Evolutionary conservation across 2,888 invertebrate genomes (phyloP).

Genomic region (Acleris cristana): DNA sequence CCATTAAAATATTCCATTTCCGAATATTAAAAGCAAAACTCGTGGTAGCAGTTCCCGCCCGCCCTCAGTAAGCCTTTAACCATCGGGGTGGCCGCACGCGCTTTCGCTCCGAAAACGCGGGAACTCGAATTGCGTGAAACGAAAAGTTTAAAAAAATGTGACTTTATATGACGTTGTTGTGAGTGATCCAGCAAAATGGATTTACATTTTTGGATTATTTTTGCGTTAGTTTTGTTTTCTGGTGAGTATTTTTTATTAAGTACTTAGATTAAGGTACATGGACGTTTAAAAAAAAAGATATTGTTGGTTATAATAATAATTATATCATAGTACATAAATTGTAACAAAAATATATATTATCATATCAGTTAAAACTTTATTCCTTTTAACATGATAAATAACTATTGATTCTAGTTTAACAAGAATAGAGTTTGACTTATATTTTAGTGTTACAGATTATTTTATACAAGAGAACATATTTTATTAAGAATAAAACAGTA

Average conservation of each 20-base stretch:
- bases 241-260: conserved; percentile 47
- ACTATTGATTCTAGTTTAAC: too few relatives aligned
- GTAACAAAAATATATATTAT: too few relatives aligned
- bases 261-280: background rate
- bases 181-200: conserved; percentile 51
- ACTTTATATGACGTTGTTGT: conserved; percentile 36
- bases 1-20: conserved; percentile 40
- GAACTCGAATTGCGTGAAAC: conserved; percentile 49
- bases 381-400: too few relatives aligned
- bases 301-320: too few relatives aligned
- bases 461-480: too few relatives aligned
- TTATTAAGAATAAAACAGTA: too few relatives aligned
- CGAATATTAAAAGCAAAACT: conserved; percentile 20
- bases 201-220: conserved; percentile 48
- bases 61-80: conserved; percentile 46
- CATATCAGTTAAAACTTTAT: too few relatives aligned
- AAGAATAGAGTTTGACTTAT: too few relatives aligned
- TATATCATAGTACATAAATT: too few relatives aligned
- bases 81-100: conserved; percentile 45
- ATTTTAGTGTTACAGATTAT: too few relatives aligned
- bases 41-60: conserved; percentile 36
- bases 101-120: conserved; percentile 46
- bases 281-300: too few relatives aligned
- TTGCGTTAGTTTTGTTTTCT: conserved; percentile 44
- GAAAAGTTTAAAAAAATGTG: conserved; percentile 34